Base-by-base conservation (phyloP, 2,797 vertebrate species). In the Uromys caudimaculatus region DNA sequence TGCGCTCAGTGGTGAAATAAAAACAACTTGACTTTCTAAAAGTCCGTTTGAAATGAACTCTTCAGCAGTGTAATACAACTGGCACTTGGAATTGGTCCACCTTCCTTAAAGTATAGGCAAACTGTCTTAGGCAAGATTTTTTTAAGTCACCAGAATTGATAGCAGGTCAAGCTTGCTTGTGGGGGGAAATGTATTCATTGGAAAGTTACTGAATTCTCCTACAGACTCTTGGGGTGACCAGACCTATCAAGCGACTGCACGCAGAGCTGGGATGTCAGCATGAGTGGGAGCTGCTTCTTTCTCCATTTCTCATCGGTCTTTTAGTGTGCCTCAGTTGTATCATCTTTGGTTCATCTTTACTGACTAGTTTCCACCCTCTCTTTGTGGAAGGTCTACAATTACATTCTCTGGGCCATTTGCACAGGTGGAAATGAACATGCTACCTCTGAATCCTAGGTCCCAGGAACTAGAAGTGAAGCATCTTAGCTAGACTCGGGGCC, bases 21-120 rank as follows among this genome's bases (percentile, higher is more conserved):
- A 88, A 79, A 62, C 6, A 60, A 50, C 54, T 89, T 56, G 56
- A 78, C 62, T 96, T 96, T 85, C 76, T 91, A 64, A 96, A 93
- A 62, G 23, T 29, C 81, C 75, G 0, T 96, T 91, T 93, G 84
- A 95, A 95, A 90, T 38, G 6, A 38, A 85, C 54, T 86, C 38
- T 69, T 91, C 78, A 21, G 71, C 67, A 87, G 44, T 90, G 0
- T 69, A 41, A n/a, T 79, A 50, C 62, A 94, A 2, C 16, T 71
- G 76, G 67, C 23, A 47, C n/a, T 83, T 86, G 35, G 76, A 93
- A 24, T 90, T 82, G 79, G 52, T 69, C 54, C 41, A 50, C 69
- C 47, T 94, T 13, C 81, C 29, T 58, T 52, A 76, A 96, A 90
- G 41, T 93, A 79, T 50, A 94, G 52, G 24, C 60, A 93, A 94